Evolutionary conservation across 2,888 invertebrate species (phyloP).

Genomic region (Drosophila quinaria): DNA sequence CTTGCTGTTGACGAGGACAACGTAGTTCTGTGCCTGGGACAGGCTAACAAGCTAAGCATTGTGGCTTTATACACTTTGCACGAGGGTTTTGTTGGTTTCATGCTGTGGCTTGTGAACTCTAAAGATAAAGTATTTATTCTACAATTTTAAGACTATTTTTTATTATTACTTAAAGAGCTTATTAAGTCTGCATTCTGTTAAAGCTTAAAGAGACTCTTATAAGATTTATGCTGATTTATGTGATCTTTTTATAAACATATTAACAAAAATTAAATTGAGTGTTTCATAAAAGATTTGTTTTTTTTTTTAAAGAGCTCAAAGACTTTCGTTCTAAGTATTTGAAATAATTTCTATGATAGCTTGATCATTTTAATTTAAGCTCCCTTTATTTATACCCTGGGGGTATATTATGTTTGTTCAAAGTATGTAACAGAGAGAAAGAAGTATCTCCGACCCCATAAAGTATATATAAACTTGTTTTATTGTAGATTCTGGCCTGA

Average conservation of each 20-base stretch:
- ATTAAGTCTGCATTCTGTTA: not conserved
- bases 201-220: not conserved
- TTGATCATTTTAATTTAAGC: too few relatives aligned
- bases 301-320: too few relatives aligned
- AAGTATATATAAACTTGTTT: too few relatives aligned
- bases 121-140: conserved; percentile 7
- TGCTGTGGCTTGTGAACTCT: conserved; percentile 2
- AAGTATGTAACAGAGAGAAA: too few relatives aligned
- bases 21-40: conserved; percentile 23
- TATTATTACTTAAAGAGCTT: not conserved
- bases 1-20: conserved; percentile 41
- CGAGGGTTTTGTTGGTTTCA: conserved; percentile 15
- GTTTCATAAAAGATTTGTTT: not conserved
- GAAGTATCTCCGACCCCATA: too few relatives aligned
- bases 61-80: conserved; percentile 18
- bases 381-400: too few relatives aligned
- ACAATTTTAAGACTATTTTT: not conserved
- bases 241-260: not conserved
- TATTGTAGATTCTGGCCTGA: too few relatives aligned
- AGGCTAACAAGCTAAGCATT: conserved; percentile 53
- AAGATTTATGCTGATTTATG: not conserved
- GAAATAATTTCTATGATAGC: too few relatives aligned
- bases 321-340: too few relatives aligned
- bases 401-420: too few relatives aligned
- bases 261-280: too few relatives aligned